Conservation (phyloP, 2,888 invertebrate genomes). For the Cephus pygmeus region DNA sequence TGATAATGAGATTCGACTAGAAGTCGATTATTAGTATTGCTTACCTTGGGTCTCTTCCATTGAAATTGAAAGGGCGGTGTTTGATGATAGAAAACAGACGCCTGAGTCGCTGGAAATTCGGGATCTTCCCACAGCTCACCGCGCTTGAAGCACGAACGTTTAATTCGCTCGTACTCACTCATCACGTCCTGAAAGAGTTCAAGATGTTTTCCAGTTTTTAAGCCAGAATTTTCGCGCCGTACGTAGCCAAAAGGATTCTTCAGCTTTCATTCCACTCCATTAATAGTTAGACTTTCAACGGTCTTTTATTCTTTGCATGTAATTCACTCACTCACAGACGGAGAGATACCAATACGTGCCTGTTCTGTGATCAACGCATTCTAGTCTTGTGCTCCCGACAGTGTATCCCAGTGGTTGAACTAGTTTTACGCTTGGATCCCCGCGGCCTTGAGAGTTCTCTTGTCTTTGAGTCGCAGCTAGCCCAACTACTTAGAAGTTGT, state of each 20-base stretch:
- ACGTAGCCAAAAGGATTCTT: neutral
- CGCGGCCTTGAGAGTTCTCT: constrained; percentile 44
- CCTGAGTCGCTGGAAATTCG: constrained; percentile 89
- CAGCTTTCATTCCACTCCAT: neutral
- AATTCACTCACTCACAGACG: neutral
- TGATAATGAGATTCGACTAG: neutral
- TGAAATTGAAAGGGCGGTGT: constrained; percentile 93
- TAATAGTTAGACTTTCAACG: neutral
- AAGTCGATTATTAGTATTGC: constrained; percentile 18
- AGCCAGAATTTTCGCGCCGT: neutral
- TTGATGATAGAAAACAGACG: constrained; percentile 93
- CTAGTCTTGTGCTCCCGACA: neutral
- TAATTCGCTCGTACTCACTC: constrained; percentile 88
- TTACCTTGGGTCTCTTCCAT: constrained; percentile 89
- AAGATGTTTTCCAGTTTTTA: neutral
- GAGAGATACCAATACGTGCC: neutral
- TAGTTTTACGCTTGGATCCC: constrained; percentile 53
- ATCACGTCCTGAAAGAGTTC: constrained; percentile 67
- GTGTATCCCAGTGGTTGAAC: neutral
- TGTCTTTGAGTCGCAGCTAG: neutral
- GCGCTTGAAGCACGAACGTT: constrained; percentile 81
- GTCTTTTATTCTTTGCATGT: neutral
- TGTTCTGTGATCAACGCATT: constrained; percentile 4
- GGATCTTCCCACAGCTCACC: constrained; percentile 91
- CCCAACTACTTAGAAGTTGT: neutral